These are phyloP conservation scores for Hypercompe scribonia DNA, from an alignment of 2,888 invertebrate species.

Conservation along the genomic window DNA sequence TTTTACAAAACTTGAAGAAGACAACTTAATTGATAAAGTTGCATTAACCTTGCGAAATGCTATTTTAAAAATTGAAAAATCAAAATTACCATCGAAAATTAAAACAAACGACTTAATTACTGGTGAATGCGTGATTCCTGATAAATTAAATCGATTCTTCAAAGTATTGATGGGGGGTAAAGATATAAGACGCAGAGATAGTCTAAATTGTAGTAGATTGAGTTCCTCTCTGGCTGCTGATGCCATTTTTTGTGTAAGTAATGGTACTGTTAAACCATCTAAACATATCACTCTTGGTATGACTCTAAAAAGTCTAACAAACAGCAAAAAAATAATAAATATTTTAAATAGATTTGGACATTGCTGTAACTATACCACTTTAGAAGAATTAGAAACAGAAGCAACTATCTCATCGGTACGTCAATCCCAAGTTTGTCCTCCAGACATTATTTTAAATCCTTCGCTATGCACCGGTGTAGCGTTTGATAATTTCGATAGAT, in stretches of 20 bases:
- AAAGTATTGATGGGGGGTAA: constrained; percentile 3
- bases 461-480: constrained; percentile 13
- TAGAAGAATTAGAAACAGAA: constrained; percentile 21
- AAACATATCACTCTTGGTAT: constrained; percentile 53
- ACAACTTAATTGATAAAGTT: too few relatives aligned
- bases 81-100: constrained; percentile 6
- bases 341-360: constrained; percentile 50
- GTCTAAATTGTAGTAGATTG: too few relatives aligned
- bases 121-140: constrained; percentile 4
- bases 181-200: too few relatives aligned
- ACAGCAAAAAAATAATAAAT: constrained; percentile 52
- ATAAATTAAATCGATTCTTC: constrained; percentile 7
- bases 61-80: background rate
- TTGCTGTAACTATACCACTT: constrained; percentile 5
- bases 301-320: constrained; percentile 56
- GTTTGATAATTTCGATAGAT: constrained; percentile 37
- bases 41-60: too few relatives aligned
- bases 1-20: too few relatives aligned
- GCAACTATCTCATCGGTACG: background rate
- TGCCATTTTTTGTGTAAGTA: constrained; percentile 18
- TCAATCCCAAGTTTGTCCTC: constrained; percentile 1
- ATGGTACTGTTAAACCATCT: constrained; percentile 18
- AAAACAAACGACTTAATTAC: background rate
- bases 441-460: background rate
- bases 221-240: constrained; percentile 16